Evolutionary conservation across 1,140 invertebrate genomes (phyloP).

Genomic region (Bombyx mandarina): DNA sequence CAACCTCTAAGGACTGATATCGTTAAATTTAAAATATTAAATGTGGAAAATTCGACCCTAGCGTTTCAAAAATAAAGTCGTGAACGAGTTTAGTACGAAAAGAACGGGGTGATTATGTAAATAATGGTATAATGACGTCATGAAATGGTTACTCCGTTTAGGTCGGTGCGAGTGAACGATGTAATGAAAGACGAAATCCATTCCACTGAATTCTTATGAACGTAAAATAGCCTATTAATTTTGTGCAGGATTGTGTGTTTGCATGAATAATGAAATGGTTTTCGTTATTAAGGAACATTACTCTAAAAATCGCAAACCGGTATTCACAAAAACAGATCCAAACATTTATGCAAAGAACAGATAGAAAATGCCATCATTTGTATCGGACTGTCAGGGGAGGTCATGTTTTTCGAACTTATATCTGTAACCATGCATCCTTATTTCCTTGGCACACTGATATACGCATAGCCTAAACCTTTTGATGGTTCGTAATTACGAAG

Average conservation of each 20-base stretch:
- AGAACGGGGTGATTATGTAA: constrained; percentile 34
- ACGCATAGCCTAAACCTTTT: too few relatives aligned
- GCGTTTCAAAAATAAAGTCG: background rate
- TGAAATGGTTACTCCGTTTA: constrained; percentile 28
- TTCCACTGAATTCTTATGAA: constrained; percentile 11
- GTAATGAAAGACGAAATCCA: constrained; percentile 30
- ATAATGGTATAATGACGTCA: constrained; percentile 38
- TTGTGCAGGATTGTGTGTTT: background rate
- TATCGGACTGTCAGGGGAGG: too few relatives aligned
- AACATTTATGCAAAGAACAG: too few relatives aligned
- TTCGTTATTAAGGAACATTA: background rate
- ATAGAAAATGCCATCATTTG: too few relatives aligned
- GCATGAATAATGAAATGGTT: background rate
- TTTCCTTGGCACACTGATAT: too few relatives aligned
- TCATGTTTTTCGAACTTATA: too few relatives aligned
- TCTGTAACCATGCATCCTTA: too few relatives aligned
- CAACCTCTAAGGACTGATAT: too few relatives aligned
- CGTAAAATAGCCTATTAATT: constrained; percentile 2
- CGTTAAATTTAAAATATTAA: too few relatives aligned
- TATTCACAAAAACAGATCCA: too few relatives aligned
- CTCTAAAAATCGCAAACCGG: background rate
- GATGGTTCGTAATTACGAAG: too few relatives aligned
- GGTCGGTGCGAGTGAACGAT: constrained; percentile 26
- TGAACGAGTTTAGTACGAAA: too few relatives aligned
- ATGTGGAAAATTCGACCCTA: constrained; percentile 4